Percentiles rank a stretch among this genome's conserved stretches.
Evolutionary conservation across 1,140 invertebrate species (phyloP).

Genomic region (Prorops nasuta): DNA sequence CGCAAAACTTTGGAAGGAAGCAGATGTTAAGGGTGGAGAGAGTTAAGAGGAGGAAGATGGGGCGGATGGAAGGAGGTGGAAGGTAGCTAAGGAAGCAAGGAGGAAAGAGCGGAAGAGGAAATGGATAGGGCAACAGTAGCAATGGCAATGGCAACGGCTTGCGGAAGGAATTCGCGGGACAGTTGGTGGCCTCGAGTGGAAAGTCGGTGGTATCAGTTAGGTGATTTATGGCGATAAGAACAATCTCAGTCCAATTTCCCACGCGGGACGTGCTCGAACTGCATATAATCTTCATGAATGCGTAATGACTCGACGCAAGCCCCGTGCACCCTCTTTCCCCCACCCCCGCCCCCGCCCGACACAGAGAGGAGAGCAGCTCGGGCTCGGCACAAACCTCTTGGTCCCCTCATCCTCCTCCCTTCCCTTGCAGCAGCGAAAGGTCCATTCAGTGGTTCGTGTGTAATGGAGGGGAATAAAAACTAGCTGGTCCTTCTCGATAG

Average conservation of each 20-base stretch:
- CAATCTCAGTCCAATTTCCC: slow-evolving; percentile 43
- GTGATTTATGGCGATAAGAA: slow-evolving; percentile 42
- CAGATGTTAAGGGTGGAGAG: too few relatives aligned
- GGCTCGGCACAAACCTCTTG: slow-evolving; percentile 1
- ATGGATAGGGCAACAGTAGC: too few relatives aligned
- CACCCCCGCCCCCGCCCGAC: slow-evolving; percentile 9
- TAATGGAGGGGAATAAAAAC: slow-evolving; percentile 29
- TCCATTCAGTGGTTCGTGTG: slow-evolving; percentile 19
- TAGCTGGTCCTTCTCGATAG: slow-evolving; percentile 4
- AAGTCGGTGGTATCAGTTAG: slow-evolving; percentile 31
- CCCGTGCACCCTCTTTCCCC: slow-evolving; percentile 15
- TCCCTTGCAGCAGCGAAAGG: too few relatives aligned
- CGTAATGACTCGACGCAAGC: slow-evolving; percentile 30
- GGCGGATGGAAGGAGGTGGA: too few relatives aligned
- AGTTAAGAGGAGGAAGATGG: too few relatives aligned
- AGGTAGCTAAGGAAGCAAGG: too few relatives aligned
- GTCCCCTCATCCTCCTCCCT: slow-evolving; percentile 1
- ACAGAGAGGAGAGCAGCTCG: neutral
- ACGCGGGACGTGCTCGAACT: slow-evolving; percentile 37
- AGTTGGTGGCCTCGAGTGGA: slow-evolving; percentile 10
- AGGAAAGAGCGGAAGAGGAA: too few relatives aligned
- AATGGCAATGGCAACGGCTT: too few relatives aligned
- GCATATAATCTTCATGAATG: slow-evolving; percentile 46
- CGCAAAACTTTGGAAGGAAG: too few relatives aligned
- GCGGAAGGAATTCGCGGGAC: too few relatives aligned